Conservation (phyloP, 2,113 vertebrate genomes). For the Chitala chitala region DNA sequence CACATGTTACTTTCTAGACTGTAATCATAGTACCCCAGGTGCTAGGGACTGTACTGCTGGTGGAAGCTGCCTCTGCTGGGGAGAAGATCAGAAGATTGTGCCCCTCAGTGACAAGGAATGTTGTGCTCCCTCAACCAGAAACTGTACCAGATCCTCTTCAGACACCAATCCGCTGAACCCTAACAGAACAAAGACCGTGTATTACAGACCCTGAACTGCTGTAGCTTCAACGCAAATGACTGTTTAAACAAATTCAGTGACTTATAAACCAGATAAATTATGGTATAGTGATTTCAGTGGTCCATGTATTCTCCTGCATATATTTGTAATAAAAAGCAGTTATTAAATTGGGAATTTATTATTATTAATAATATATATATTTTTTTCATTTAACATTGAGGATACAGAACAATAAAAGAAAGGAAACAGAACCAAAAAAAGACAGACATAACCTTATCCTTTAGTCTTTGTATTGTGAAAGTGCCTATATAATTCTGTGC, state of each 20-base stretch:
- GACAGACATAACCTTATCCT: constrained; percentile 18
- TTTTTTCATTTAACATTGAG: constrained; percentile 21
- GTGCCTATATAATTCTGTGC: constrained; percentile 17
- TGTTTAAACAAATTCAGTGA: not conserved
- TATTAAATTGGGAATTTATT: constrained; percentile 22
- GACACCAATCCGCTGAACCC: not conserved
- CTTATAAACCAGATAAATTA: not conserved
- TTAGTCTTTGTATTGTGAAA: constrained; percentile 16
- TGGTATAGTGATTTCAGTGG: not conserved
- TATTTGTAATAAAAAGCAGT: constrained; percentile 15
- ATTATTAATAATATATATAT: constrained; percentile 14
- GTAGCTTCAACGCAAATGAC: not conserved
- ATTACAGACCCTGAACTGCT: not conserved
- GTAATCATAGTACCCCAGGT: too few species aligned
- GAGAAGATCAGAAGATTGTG: not conserved
- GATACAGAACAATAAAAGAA: constrained; percentile 21
- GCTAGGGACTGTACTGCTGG: too few species aligned
- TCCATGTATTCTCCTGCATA: not conserved
- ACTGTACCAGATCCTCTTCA: not conserved
- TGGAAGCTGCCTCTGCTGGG: not conserved
- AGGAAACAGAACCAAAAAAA: not conserved
- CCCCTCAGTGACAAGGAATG: not conserved
- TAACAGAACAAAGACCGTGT: not conserved
- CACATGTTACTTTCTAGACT: too few species aligned
- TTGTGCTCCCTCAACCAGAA: not conserved